phyloP scores from a whole-genome alignment of 2,797 vertebrate genomes.

The Betta splendens region DNA sequence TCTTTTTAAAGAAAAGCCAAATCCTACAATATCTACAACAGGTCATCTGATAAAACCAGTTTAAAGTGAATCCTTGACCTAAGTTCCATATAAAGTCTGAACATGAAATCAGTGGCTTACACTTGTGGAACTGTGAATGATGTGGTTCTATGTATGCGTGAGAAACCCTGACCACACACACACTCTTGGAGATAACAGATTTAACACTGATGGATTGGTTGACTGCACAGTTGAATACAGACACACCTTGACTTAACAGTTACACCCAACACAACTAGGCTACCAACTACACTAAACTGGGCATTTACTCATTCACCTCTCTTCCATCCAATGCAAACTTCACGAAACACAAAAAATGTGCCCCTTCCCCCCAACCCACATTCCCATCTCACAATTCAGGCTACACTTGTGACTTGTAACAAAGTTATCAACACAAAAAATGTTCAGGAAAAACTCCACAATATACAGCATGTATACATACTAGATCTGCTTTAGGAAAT shows the following conservation, averaged over 20 bases:
- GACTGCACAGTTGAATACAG: slow-evolving; percentile 79
- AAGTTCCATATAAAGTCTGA: slow-evolving; percentile 62
- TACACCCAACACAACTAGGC: slow-evolving; percentile 76
- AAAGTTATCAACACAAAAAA: slow-evolving; percentile 76
- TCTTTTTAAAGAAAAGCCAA: slow-evolving; percentile 76
- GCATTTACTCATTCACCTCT: slow-evolving; percentile 78
- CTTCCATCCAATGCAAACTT: slow-evolving; percentile 74
- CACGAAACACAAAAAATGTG: slow-evolving; percentile 66
- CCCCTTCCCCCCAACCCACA: slow-evolving; percentile 26
- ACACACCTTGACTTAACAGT: slow-evolving; percentile 78
- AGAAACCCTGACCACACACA: slow-evolving; percentile 61
- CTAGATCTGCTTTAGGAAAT: slow-evolving; percentile 75
- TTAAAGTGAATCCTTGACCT: slow-evolving; percentile 64
- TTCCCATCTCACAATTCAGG: slow-evolving; percentile 59
- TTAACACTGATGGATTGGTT: slow-evolving; percentile 79
- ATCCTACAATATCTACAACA: slow-evolving; percentile 80
- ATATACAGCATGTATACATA: slow-evolving; percentile 79
- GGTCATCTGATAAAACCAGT: slow-evolving; percentile 63
- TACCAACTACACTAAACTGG: slow-evolving; percentile 78
- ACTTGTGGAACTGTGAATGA: slow-evolving; percentile 58
- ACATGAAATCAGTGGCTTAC: slow-evolving; percentile 66
- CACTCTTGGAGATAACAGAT: slow-evolving; percentile 68
- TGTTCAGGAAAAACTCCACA: slow-evolving; percentile 74
- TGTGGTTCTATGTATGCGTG: slow-evolving; percentile 37
- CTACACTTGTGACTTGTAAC: slow-evolving; percentile 63